phyloP scores from a whole-genome alignment of 2,797 vertebrate genomes.

The Malacoctenus gilli region DNA sequence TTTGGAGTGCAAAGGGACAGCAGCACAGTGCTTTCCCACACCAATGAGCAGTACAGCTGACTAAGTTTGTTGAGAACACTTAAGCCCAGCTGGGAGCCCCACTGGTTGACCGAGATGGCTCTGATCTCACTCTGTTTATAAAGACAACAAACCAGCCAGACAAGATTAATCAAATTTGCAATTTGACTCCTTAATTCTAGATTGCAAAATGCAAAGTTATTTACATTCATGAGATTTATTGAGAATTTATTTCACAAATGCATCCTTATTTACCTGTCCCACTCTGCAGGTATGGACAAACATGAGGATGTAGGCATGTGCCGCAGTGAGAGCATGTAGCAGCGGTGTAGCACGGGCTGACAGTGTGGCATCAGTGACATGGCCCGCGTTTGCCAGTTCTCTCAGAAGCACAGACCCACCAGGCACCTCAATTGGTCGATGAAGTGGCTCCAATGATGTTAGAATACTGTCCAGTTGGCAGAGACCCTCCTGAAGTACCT shows the following conservation, averaged over 20 bases:
- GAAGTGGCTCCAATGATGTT: slow-evolving; percentile 91
- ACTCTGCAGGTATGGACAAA: slow-evolving; percentile 97
- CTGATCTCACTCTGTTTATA: slow-evolving; percentile 91
- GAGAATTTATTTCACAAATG: too few species aligned
- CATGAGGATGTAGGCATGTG: slow-evolving; percentile 98
- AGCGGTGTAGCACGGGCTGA: slow-evolving; percentile 94
- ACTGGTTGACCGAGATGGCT: slow-evolving; percentile 96
- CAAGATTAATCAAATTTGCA: too few species aligned
- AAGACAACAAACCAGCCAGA: too few species aligned
- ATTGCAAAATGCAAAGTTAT: too few species aligned
- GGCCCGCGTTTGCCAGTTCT: slow-evolving; percentile 92
- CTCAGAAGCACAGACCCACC: slow-evolving; percentile 93
- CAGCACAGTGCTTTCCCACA: slow-evolving; percentile 96
- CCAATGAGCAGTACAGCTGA: slow-evolving; percentile 95
- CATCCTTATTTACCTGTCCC: slow-evolving; percentile 89
- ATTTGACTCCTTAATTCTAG: too few species aligned
- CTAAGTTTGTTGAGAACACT: slow-evolving; percentile 95
- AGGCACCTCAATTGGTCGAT: slow-evolving; percentile 94
- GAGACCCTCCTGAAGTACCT: slow-evolving; percentile 93
- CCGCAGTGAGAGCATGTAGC: slow-evolving; percentile 92
- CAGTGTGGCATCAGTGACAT: slow-evolving; percentile 91
- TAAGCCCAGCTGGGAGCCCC: slow-evolving; percentile 94
- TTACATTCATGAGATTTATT: too few species aligned
- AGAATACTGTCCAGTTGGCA: slow-evolving; percentile 94
- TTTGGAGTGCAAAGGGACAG: slow-evolving; percentile 95